phyloP scores from a whole-genome alignment of 2,113 vertebrate species.

The Phylloscopus whistleri region DNA sequence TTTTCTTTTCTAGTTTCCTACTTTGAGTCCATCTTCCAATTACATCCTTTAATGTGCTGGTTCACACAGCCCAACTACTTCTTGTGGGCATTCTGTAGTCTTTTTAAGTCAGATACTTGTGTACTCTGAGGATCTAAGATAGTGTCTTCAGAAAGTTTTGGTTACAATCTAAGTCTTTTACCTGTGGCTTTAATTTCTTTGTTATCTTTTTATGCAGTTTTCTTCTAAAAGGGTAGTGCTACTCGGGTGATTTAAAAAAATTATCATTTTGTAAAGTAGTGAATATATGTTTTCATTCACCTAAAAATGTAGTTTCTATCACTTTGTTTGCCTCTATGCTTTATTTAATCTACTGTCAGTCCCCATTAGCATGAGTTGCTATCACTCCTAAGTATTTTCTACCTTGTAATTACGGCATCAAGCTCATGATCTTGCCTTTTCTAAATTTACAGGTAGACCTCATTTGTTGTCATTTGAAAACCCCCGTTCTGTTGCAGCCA shows the following conservation, averaged over 20 bases:
- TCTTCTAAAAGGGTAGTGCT: background rate
- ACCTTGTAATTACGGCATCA: background rate
- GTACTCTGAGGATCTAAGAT: background rate
- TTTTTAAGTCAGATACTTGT: accelerated
- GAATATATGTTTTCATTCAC: background rate
- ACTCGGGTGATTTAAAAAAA: background rate
- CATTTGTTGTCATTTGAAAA: background rate
- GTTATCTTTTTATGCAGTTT: background rate
- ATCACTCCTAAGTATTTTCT: background rate
- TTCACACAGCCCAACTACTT: background rate
- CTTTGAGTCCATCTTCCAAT: background rate
- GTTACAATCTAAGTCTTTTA: background rate
- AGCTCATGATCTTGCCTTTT: background rate
- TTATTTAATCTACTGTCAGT: background rate
- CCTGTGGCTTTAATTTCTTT: background rate
- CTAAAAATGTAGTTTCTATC: background rate
- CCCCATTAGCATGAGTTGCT: background rate
- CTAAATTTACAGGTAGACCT: background rate
- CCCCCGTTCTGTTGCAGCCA: background rate
- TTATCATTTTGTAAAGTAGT: background rate
- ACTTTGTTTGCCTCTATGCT: background rate
- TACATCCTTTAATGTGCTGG: background rate
- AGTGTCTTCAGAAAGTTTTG: background rate
- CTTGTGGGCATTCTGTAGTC: background rate
- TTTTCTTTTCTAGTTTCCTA: background rate